Conservation (phyloP, 37 sponge, comb jelly and placozoan genomes). For the Mnemiopsis leidyi region DNA sequence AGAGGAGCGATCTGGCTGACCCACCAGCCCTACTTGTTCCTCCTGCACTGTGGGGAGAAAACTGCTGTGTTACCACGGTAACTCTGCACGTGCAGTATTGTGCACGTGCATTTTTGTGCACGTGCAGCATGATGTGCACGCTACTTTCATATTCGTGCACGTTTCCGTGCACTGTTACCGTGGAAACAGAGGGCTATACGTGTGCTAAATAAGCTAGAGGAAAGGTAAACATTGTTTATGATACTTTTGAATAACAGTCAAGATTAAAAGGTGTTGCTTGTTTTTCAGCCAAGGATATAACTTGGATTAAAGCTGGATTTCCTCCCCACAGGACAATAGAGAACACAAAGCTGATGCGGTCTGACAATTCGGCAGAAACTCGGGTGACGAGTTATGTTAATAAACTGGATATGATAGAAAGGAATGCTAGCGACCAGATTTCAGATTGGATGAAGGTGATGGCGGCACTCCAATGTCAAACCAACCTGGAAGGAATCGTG, state of each 20-base stretch:
- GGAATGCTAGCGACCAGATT: neutral
- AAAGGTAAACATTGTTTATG: no score
- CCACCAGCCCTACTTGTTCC: conserved; percentile 40
- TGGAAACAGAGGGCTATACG: neutral
- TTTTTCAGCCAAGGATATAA: no score
- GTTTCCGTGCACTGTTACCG: neutral
- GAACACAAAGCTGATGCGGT: neutral
- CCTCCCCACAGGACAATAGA: neutral
- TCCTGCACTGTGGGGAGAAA: conserved; percentile 10
- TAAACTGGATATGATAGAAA: no score
- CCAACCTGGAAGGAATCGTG: neutral
- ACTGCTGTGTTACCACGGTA: neutral
- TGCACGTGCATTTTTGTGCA: no score
- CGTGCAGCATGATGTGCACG: no score
- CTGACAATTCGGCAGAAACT: no score
- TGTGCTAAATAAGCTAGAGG: neutral
- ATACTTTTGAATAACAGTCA: no score
- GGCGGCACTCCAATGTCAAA: no score
- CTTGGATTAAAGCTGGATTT: no score
- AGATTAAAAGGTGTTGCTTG: no score
- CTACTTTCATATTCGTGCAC: no score
- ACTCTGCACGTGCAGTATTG: neutral
- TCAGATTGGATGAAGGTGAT: neutral
- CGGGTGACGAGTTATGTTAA: no score
- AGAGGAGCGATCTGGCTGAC: neutral